Conservation (phyloP, 2,797 vertebrate species). For the Aphelocoma californica region DNA sequence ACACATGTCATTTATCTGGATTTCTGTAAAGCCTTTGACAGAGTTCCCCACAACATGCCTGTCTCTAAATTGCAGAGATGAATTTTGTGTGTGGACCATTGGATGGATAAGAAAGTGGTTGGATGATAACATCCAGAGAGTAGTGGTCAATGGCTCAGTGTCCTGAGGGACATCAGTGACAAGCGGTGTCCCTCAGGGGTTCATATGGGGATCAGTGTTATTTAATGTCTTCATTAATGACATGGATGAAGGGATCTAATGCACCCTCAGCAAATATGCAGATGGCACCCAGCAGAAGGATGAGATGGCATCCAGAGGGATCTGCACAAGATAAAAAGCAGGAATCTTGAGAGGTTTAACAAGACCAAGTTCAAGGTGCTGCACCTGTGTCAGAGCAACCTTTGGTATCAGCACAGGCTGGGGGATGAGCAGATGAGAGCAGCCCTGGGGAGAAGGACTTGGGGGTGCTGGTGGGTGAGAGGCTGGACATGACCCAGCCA, state of each 20-base stretch:
- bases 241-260: not conserved
- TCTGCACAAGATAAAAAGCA: not conserved
- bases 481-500: not conserved
- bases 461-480: not conserved
- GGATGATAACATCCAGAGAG: not conserved
- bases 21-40: not conserved
- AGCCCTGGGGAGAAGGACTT: not conserved
- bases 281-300: not conserved
- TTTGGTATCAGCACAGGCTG: fast-evolving
- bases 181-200: not conserved
- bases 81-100: not conserved
- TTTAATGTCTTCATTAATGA: not conserved
- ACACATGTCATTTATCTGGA: not conserved
- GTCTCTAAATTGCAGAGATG: not conserved
- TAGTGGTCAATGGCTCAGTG: not conserved
- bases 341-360: not conserved
- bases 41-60: not conserved
- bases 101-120: not conserved
- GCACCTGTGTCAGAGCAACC: not conserved
- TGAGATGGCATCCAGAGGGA: not conserved
- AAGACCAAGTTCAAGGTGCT: not conserved
- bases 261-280: not conserved
- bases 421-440: not conserved
- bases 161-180: not conserved
- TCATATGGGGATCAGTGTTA: not conserved